Percentiles rank a stretch among this genome's conserved stretches.
Evolutionary conservation across 2,888 invertebrate genomes (phyloP).

Genomic region (Leucoptera coffeella): DNA sequence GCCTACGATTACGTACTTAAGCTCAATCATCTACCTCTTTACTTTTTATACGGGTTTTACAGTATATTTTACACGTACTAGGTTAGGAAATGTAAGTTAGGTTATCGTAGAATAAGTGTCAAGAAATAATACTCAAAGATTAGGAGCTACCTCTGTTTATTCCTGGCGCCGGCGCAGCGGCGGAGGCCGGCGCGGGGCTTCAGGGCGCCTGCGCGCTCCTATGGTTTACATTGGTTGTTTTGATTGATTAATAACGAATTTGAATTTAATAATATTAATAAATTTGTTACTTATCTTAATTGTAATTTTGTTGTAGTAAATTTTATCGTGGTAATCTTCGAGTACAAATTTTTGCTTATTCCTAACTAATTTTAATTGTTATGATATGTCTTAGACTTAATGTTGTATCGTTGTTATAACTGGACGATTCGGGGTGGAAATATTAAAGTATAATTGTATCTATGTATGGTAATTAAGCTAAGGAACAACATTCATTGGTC

Average conservation of each 20-base stretch:
- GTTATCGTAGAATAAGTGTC: too few relatives aligned
- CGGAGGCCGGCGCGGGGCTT: conserved; percentile 32
- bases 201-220: conserved; percentile 39
- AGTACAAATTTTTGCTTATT: conserved; percentile 39
- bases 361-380: conserved; percentile 44
- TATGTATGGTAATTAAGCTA: too few relatives aligned
- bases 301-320: conserved; percentile 3
- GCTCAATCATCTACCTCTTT: conserved; percentile 52
- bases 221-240: conserved; percentile 40
- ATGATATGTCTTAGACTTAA: conserved; percentile 30
- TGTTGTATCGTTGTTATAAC: conserved; percentile 3
- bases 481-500: too few relatives aligned
- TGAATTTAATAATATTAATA: too few relatives aligned
- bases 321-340: conserved; percentile 14
- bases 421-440: too few relatives aligned
- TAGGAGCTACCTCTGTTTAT: too few relatives aligned
- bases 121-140: too few relatives aligned
- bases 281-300: conserved; percentile 21
- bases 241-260: conserved; percentile 28
- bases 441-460: too few relatives aligned
- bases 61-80: conserved; percentile 18
- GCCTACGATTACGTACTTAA: conserved; percentile 47
- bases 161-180: conserved; percentile 5
- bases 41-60: conserved; percentile 54
- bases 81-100: too few relatives aligned